A percentile compares a stretch with the other conserved stretches of the same genome.
phyloP scores from a whole-genome alignment of 1,140 invertebrate species.

The Grapholita molesta region DNA sequence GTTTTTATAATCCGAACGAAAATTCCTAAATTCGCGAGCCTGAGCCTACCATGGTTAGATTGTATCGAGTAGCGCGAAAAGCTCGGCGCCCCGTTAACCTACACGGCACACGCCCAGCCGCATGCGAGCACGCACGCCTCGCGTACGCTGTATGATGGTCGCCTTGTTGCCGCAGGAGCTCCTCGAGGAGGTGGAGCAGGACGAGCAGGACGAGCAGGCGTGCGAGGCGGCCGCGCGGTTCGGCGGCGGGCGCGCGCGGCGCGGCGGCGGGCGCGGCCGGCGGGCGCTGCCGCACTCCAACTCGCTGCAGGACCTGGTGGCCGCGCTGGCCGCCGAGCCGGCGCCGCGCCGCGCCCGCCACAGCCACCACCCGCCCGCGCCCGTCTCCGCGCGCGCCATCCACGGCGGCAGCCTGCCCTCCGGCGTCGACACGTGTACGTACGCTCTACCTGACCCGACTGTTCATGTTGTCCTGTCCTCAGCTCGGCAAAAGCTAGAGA shows the following conservation, averaged over 20 bases:
- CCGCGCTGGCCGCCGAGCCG: conserved; percentile 57
- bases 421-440: conserved; percentile 70
- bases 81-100: no score
- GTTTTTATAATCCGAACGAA: no score
- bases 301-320: conserved; percentile 68
- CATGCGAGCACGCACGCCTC: no score
- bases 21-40: no score
- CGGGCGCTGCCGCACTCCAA: conserved; percentile 52
- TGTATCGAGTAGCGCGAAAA: no score
- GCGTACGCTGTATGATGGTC: no score
- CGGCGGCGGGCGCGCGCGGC: conserved; percentile 17
- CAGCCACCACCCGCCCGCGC: conserved; percentile 30
- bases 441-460: no score
- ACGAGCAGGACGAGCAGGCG: conserved; percentile 62
- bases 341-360: conserved; percentile 40
- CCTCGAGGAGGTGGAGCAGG: conserved; percentile 60
- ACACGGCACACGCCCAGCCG: no score
- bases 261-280: conserved; percentile 33
- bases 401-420: conserved; percentile 74
- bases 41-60: no score
- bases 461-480: no score
- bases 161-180: conserved; percentile 56
- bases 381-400: conserved; percentile 60
- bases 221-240: conserved; percentile 54
- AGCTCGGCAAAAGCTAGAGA: no score